These are phyloP conservation scores for Spatulosminthurus flaviceps DNA, from an alignment of 2,888 invertebrate species.

Conservation along the genomic window DNA sequence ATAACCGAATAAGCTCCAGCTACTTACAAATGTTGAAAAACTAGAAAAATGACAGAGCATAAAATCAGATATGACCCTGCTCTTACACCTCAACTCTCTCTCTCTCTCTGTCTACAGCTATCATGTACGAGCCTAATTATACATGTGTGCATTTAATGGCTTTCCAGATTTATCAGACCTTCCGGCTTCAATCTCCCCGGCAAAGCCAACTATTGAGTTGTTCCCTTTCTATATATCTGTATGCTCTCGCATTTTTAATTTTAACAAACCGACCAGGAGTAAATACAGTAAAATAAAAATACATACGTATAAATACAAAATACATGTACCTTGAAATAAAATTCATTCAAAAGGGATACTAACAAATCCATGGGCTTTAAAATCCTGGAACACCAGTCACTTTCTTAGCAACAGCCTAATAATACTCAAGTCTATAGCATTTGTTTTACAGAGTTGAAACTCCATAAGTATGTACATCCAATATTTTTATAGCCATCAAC, in stretches of 20 bases:
- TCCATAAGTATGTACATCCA: no score
- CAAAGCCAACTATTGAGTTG: slow-evolving; percentile 7
- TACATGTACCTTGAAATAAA: no score
- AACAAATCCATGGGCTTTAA: no score
- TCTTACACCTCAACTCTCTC: not conserved
- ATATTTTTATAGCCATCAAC: no score
- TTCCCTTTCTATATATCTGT: not conserved
- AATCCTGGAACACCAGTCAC: no score
- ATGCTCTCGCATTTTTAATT: not conserved
- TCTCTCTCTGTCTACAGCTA: not conserved
- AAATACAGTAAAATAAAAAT: no score
- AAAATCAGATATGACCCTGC: not conserved
- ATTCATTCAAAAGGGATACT: no score
- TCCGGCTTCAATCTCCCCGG: slow-evolving; percentile 29
- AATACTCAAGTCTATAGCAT: no score
- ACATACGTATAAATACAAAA: no score
- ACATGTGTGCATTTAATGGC: slow-evolving; percentile 31
- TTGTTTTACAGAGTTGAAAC: no score
- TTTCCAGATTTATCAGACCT: slow-evolving; percentile 37
- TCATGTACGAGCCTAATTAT: slow-evolving; percentile 20
- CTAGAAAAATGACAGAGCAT: slow-evolving; percentile 1
- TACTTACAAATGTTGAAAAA: not conserved
- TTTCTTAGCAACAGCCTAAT: no score
- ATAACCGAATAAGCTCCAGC: not conserved
- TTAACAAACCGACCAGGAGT: not conserved